Evolutionary conservation across 2,888 invertebrate genomes (phyloP), one percentile per base, ranked within the genome.

Genomic region (Elysia crispata): DNA sequence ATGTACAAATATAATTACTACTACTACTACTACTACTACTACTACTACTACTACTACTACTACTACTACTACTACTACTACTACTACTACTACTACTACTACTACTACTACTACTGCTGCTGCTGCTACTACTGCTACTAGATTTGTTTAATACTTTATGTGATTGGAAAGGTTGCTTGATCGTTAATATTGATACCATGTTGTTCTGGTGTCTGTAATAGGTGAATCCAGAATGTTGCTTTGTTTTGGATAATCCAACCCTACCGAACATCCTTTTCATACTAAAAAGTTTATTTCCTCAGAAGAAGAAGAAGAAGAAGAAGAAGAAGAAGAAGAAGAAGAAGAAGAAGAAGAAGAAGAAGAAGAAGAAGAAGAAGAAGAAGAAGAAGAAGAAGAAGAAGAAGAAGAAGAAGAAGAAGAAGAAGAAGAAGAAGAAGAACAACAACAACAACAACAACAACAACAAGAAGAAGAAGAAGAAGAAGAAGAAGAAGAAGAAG

Each of bases 101-200:
- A 28, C 69, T 69, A 28, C 69, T 69, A 28, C 69, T 69, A 28
- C 69, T 69, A 28, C 69, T 69, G n/a, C 69, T 69, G 13, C 66
- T 64, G 18, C 66, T 64, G 18, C 66, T 64, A 15, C 25, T 54
- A 54, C 54, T 54, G 18, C 54, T 54, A 54, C n/a, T n/a, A n/a
- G n/a, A n/a, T n/a, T n/a, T n/a, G n/a, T n/a, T n/a, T n/a, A n/a
- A n/a, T n/a, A n/a, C 54, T 54, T n/a, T 15, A 18, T 54, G 15
- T 15, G 18, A 18, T 54, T 54, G 15, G 15, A 54, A 18, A 13
- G 54, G 18, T 54, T 13, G 18, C 15, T 54, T 15, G 54, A 18
- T 13, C 15, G 13, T 54, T 15, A 54, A 54, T n/a, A n/a, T n/a
- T n/a, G n/a, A n/a, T n/a, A n/a, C n/a, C n/a, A n/a, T n/a, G n/a